Evolutionary conservation across 2,797 vertebrate genomes (phyloP).

Genomic region (Urophycis tenuis): DNA sequence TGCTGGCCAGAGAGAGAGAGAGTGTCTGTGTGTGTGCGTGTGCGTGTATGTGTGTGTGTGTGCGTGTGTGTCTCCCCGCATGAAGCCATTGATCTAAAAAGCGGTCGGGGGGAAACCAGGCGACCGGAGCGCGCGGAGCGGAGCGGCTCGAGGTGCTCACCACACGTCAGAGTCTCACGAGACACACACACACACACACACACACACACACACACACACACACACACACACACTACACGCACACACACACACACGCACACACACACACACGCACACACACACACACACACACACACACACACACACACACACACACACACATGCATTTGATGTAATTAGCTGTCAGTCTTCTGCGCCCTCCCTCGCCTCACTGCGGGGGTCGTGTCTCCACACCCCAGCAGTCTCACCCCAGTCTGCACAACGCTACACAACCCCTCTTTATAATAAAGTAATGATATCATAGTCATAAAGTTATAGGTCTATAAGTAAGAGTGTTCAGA

Average conservation of each 20-base stretch:
- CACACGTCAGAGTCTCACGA: too few species aligned
- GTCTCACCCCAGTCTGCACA: too few species aligned
- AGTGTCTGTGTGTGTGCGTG: too few species aligned
- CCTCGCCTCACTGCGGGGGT: background rate
- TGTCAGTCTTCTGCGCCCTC: background rate
- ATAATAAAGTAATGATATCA: too few species aligned
- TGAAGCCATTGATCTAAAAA: background rate
- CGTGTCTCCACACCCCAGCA: background rate
- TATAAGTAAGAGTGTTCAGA: too few species aligned
- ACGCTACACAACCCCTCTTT: too few species aligned
- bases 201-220: background rate
- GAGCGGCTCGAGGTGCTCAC: background rate
- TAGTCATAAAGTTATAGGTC: too few species aligned
- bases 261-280: too few species aligned
- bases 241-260: too few species aligned
- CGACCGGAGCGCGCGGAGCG: background rate
- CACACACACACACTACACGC: too few species aligned
- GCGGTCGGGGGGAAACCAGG: background rate
- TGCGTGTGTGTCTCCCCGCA: background rate
- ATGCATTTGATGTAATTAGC: background rate
- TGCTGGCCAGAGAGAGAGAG: background rate
- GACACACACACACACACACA: background rate
- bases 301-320: too few species aligned
- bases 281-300: too few species aligned
- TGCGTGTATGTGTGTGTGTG: background rate